phyloP scores from a whole-genome alignment of 2,113 vertebrate species.

The Mormyrus iriodes region DNA sequence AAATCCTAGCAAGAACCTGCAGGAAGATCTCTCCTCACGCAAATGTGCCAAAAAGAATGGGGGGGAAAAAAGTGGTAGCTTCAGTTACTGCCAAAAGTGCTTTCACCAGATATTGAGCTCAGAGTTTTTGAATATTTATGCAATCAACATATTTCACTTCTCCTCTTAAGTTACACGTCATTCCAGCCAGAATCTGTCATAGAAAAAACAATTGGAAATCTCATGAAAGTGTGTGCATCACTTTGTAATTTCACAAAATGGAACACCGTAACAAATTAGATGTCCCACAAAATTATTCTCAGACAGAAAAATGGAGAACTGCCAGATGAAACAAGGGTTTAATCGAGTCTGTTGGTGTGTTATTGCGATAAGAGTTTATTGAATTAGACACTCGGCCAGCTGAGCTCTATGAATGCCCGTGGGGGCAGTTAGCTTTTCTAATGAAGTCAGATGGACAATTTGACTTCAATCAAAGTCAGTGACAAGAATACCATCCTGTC shows the following conservation, averaged over 20 bases:
- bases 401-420: not conserved
- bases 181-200: not conserved
- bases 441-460: constrained; percentile 3
- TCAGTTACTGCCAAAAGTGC: not conserved
- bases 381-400: not conserved
- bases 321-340: not conserved
- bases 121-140: constrained; percentile 4
- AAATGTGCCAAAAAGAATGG: not conserved
- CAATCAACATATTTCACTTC: constrained; percentile 2
- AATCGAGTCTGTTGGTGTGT: not conserved
- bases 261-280: not conserved
- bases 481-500: not conserved
- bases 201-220: not conserved
- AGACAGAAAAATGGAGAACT: not conserved
- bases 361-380: not conserved
- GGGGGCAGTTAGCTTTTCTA: not conserved
- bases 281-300: not conserved
- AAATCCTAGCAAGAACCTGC: not conserved
- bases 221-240: not conserved
- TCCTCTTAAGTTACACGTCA: not conserved
- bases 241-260: constrained; percentile 1
- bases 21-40: not conserved
- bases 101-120: constrained; percentile 9
- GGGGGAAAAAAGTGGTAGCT: not conserved
- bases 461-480: not conserved